These are phyloP conservation scores for Apogon hyalosoma DNA, from an alignment of 2,797 vertebrate species.

Conservation along the genomic window DNA sequence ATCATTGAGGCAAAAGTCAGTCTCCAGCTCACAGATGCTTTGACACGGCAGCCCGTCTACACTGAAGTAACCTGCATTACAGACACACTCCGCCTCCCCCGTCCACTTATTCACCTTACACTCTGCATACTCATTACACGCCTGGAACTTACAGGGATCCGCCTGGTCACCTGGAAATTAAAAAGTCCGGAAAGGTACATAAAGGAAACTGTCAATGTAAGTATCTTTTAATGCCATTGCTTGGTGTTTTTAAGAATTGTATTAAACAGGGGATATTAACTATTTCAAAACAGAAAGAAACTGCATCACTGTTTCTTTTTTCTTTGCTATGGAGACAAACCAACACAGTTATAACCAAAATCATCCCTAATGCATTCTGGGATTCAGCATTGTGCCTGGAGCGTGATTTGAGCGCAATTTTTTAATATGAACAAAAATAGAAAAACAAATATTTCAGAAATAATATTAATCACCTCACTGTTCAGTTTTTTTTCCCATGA, in stretches of 20 bases:
- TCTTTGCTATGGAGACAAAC: too few species aligned
- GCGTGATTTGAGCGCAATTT: neutral
- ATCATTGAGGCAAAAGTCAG: constrained; percentile 95
- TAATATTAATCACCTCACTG: too few species aligned
- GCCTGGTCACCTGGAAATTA: constrained; percentile 89
- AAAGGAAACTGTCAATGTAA: too few species aligned
- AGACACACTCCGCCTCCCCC: constrained; percentile 94
- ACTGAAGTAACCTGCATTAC: constrained; percentile 93
- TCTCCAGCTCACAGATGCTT: constrained; percentile 92
- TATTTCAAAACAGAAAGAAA: too few species aligned
- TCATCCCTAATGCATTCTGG: too few species aligned
- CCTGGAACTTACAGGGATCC: constrained; percentile 97
- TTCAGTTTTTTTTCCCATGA: neutral
- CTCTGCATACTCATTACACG: constrained; percentile 94
- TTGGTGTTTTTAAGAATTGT: too few species aligned
- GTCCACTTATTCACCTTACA: constrained; percentile 94
- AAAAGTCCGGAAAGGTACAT: constrained; percentile 1
- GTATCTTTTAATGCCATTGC: too few species aligned
- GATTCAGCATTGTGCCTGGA: too few species aligned
- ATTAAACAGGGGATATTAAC: too few species aligned
- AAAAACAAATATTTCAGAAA: neutral
- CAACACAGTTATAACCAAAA: too few species aligned
- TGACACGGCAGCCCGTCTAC: constrained; percentile 92
- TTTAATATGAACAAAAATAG: neutral
- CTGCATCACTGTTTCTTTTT: too few species aligned